Percentiles rank a stretch among this genome's conserved stretches.
Evolutionary conservation across 2,888 invertebrate genomes (phyloP).

Genomic region (Drosophila mercatorum): DNA sequence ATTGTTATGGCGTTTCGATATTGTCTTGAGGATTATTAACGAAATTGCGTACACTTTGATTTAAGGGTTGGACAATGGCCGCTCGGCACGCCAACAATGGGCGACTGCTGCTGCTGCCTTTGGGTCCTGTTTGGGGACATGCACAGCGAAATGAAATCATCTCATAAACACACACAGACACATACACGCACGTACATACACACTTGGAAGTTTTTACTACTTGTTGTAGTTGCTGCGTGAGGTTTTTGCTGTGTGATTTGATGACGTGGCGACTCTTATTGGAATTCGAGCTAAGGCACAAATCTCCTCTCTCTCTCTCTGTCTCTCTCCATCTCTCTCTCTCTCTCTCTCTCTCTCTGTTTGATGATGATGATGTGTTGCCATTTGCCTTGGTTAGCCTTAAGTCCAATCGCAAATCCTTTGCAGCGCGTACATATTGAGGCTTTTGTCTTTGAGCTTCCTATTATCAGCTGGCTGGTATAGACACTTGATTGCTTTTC

Average conservation of each 20-base stretch:
- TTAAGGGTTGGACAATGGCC: conserved; percentile 82
- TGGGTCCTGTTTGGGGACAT: conserved; percentile 47
- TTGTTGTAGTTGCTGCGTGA: conserved; percentile 68
- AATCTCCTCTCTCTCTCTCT: conserved; percentile 1
- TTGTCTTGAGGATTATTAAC: conserved; percentile 84
- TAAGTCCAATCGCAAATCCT: conserved; percentile 65
- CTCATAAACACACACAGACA: conserved; percentile 53
- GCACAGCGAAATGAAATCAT: conserved; percentile 69
- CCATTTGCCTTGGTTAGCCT: conserved; percentile 39
- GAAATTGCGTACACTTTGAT: conserved; percentile 83
- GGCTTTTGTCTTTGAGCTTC: conserved; percentile 65
- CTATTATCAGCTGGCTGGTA: conserved; percentile 34
- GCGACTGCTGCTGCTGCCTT: conserved; percentile 23
- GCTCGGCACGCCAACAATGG: conserved; percentile 67
- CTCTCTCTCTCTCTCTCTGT: conserved; percentile 4
- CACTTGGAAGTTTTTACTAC: conserved; percentile 64
- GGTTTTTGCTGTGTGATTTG: conserved; percentile 72
- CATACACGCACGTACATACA: conserved; percentile 5
- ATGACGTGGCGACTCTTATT: conserved; percentile 68
- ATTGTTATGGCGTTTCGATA: conserved; percentile 84
- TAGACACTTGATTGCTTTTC: conserved; percentile 54
- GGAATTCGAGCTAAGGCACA: conserved; percentile 30
- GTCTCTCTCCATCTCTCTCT: not conserved
- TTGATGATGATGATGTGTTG: conserved; percentile 62
- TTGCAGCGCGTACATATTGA: conserved; percentile 50